Conservation (phyloP, 2,797 vertebrate genomes). For the Macropodus opercularis region DNA sequence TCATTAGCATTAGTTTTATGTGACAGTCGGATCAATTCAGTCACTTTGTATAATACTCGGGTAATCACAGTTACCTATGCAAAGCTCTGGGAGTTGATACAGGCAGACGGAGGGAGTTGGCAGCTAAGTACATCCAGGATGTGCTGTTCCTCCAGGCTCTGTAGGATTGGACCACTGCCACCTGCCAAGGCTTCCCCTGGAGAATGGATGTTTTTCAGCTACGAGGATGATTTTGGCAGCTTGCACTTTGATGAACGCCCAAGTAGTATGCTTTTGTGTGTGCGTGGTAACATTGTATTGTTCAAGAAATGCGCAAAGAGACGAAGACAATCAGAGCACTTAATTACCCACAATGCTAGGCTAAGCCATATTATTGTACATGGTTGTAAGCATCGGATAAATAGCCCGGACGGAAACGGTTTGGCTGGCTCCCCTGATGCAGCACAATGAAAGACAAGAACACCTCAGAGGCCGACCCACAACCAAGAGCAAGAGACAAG, state of each 20-base stretch:
- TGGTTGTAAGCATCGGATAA: constrained; percentile 38
- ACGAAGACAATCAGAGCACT: constrained; percentile 67
- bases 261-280: constrained; percentile 55
- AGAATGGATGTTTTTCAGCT: constrained; percentile 62
- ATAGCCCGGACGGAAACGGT: constrained; percentile 23
- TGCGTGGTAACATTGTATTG: constrained; percentile 39
- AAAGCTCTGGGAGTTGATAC: constrained; percentile 45
- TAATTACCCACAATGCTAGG: constrained; percentile 62
- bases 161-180: constrained; percentile 63
- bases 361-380: constrained; percentile 53
- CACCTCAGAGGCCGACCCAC: constrained; percentile 26
- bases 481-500: neutral
- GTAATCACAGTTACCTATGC: constrained; percentile 50
- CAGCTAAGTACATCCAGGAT: constrained; percentile 58
- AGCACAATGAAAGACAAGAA: constrained; percentile 41
- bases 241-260: constrained; percentile 54
- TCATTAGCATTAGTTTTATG: neutral
- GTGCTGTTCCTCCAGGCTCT: constrained; percentile 65
- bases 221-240: constrained; percentile 62
- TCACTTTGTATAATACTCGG: constrained; percentile 24
- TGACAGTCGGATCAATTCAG: neutral
- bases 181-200: constrained; percentile 61
- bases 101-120: constrained; percentile 55
- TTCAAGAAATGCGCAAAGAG: constrained; percentile 47
- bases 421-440: constrained; percentile 34